A percentile compares a stretch with the other conserved stretches of the same genome.
phyloP scores from a whole-genome alignment of 2,888 invertebrate species.

The Agriotes lineatus region DNA sequence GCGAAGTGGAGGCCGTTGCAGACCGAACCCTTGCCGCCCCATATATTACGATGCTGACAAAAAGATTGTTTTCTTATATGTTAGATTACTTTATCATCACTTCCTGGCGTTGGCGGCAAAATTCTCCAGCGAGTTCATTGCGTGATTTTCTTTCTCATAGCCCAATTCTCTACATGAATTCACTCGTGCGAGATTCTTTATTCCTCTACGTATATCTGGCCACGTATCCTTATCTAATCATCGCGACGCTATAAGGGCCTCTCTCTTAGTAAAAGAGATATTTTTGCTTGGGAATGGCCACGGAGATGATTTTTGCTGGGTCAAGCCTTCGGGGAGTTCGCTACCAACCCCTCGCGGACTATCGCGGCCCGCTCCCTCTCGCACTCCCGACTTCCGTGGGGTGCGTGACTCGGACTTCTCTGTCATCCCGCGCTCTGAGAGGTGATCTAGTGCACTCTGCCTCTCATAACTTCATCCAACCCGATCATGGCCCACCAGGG shows the following conservation, averaged over 20 bases:
- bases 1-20: not conserved
- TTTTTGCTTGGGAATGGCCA: slow-evolving; percentile 59
- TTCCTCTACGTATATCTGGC: slow-evolving; percentile 43
- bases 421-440: slow-evolving; percentile 54
- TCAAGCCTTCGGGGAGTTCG: slow-evolving; percentile 54
- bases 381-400: slow-evolving; percentile 41
- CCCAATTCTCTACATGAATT: slow-evolving; percentile 58
- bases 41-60: slow-evolving; percentile 27
- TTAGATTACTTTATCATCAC: slow-evolving; percentile 56
- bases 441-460: slow-evolving; percentile 67
- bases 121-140: slow-evolving; percentile 51
- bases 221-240: slow-evolving; percentile 50
- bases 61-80: slow-evolving; percentile 50
- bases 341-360: slow-evolving; percentile 52
- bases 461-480: slow-evolving; percentile 68
- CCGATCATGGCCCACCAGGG: slow-evolving; percentile 68
- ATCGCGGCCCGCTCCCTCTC: slow-evolving; percentile 48
- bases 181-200: slow-evolving; percentile 52
- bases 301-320: slow-evolving; percentile 61
- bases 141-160: slow-evolving; percentile 58
- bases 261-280: slow-evolving; percentile 56
- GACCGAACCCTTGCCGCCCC: not conserved
- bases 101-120: slow-evolving; percentile 49
- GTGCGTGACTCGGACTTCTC: slow-evolving; percentile 57
- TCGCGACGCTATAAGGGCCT: slow-evolving; percentile 36